Evolutionary conservation across 2,797 vertebrate genomes (phyloP).

Genomic region (Australoheros facetus): DNA sequence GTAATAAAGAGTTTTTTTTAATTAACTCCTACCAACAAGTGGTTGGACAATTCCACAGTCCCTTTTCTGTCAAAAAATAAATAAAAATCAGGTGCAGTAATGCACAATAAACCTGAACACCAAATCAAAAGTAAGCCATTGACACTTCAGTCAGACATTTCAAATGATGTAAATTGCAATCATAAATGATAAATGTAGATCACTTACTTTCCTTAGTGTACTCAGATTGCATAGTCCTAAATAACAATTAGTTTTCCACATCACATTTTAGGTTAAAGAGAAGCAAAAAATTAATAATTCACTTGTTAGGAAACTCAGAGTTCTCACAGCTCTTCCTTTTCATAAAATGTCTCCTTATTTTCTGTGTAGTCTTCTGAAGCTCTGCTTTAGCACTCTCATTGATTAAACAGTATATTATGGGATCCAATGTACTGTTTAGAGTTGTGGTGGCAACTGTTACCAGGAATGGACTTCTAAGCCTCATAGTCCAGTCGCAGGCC

Average conservation of each 20-base stretch:
- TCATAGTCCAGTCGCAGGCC: slow-evolving; percentile 16
- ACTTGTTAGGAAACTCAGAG: background rate
- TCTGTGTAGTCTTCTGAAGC: slow-evolving; percentile 25
- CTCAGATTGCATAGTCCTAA: background rate
- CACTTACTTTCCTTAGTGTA: no score
- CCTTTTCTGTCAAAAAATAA: background rate
- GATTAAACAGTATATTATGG: slow-evolving; percentile 69
- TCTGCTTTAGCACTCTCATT: slow-evolving; percentile 55
- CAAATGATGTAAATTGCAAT: background rate
- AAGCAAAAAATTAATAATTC: background rate
- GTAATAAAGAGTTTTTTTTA: no score
- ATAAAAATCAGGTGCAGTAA: background rate
- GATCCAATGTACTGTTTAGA: slow-evolving; percentile 68
- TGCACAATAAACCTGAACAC: background rate
- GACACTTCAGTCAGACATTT: background rate
- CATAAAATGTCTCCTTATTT: background rate
- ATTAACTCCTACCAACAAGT: background rate
- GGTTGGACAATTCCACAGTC: background rate
- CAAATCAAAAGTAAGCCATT: background rate
- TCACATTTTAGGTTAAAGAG: background rate
- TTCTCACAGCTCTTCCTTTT: background rate
- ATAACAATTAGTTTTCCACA: background rate
- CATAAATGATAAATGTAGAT: no score
- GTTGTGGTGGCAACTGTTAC: slow-evolving; percentile 63
- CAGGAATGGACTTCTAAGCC: slow-evolving; percentile 49